Evolutionary conservation across 1,140 invertebrate genomes (phyloP), one percentile per base, ranked within the genome.

Genomic region (Pachypeltis micranthus): DNA sequence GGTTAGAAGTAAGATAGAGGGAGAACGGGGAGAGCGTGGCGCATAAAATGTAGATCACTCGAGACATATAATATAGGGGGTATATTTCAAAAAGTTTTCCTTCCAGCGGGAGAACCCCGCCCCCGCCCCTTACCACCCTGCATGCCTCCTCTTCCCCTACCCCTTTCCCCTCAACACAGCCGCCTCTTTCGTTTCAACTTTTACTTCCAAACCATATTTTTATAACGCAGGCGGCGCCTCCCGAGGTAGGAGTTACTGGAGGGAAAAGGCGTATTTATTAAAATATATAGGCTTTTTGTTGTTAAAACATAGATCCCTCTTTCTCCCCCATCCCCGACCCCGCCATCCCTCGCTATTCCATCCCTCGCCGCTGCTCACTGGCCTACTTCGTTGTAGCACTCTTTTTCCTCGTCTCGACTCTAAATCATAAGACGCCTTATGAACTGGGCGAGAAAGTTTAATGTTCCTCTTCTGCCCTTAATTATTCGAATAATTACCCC

Each of bases 261-360:
- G 7, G 57, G n/a, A 19, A 29, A 31, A 31, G 57, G 26, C 25
- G 10, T 59, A 59, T 59, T 59, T 59, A 59, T 59, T 59, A 59
- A 59, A 59, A 59, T 59, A 59, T 59, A 59, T 59, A 59, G 57
- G 57, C 57, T 59, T 59, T 59, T 59, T 59, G 57, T 59, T 59
- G 28, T 59, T 59, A 59, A 39, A 59, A 59, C 57, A 59, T 59
- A 59, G 57, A 31, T 59, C 57, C 26, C 57, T 59, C 47, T 21
- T 21, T 21, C 19, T 51, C 23, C 47, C 19, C 47, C 4, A 4
- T 51, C 19, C 23, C 47, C 47, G n/a, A n/a, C n/a, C n/a, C n/a
- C n/a, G n/a, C n/a, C n/a, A n/a, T n/a, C n/a, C n/a, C n/a, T n/a
- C n/a, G n/a, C n/a, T n/a, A n/a, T n/a, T n/a, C n/a, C n/a, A n/a